Conservation (phyloP, 2,888 invertebrate species). For the Ophonus ardosiacus region DNA sequence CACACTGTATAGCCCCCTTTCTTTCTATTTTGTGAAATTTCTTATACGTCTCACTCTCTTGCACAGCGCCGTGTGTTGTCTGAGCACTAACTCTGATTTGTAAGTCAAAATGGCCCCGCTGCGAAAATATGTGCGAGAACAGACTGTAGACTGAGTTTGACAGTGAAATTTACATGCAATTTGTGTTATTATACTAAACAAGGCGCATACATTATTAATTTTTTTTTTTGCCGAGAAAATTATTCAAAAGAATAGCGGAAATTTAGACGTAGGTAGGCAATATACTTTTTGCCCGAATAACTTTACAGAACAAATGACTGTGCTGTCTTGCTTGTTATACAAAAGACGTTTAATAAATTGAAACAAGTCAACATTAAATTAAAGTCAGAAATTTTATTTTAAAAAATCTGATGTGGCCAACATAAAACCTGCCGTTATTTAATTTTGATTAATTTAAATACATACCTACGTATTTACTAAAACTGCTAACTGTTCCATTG, state of each 20-base stretch:
- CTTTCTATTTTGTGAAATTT: background rate
- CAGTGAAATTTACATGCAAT: slow-evolving; percentile 51
- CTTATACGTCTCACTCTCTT: background rate
- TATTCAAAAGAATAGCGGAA: background rate
- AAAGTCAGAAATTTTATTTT: too few species aligned
- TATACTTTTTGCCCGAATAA: too few species aligned
- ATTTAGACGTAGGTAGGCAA: background rate
- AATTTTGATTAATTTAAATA: too few species aligned
- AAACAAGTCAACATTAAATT: too few species aligned
- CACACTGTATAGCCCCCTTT: background rate
- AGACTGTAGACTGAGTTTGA: slow-evolving; percentile 32
- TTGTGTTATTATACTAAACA: slow-evolving; percentile 50
- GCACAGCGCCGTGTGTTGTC: slow-evolving; percentile 8
- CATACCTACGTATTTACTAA: too few species aligned
- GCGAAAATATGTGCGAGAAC: slow-evolving; percentile 43
- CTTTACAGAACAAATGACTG: too few species aligned
- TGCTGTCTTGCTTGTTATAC: too few species aligned
- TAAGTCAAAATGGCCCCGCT: slow-evolving; percentile 59
- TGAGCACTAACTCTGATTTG: slow-evolving; percentile 52
- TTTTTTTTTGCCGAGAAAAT: slow-evolving; percentile 2
- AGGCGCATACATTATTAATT: slow-evolving; percentile 37
- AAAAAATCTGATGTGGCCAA: too few species aligned
- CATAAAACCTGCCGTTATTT: too few species aligned
- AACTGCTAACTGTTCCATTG: too few species aligned
- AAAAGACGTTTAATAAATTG: too few species aligned